Base-by-base conservation (phyloP, 2,797 vertebrate species). In the Amazonetta brasiliensis region DNA sequence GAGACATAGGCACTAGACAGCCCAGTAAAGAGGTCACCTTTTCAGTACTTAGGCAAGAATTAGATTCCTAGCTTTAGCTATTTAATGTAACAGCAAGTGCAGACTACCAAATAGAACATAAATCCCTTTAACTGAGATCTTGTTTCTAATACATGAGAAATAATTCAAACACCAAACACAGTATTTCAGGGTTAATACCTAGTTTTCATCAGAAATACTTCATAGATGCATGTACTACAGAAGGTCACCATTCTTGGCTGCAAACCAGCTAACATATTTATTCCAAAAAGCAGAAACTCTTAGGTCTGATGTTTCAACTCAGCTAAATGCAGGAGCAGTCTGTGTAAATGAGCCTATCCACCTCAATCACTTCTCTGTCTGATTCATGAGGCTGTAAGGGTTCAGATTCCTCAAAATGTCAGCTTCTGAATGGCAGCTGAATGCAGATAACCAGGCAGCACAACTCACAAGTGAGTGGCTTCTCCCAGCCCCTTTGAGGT, bases 71-170 rank as follows among this genome's bases (percentile, higher is more conserved):
- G 11, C 18, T 75, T 79, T 63, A 92, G 69, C 8, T 72, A 66
- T 82, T 76, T 67, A 79, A 74, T 56, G 13, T 77, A 84, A 91
- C n/a, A 72, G 23, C 73, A 90, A 77, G 22, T 55, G 18, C 28
- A 87, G 71, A 87, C 68, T 97, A 64, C 64, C 44, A 93, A 92
- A 87, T 33, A 94, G 46, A 81, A 37, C 35, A 91, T 64, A 86
- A 87, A 92, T 93, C 43, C n/a, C 16, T 84, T 79, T 82, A 84
- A 66, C 31, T 12, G 37, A 90, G 67, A 73, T 91, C 31, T 63
- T 69, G 7, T 63, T 86, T 90, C 64, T 74, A 37, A 92, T 56
- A 46, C 71, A 17, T 4, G 33, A 94, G 50, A 87, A 95, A 87
- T 37, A 92, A 74, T 78, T 95, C 66, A 78, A 72, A 73, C 17